A percentile compares a stretch with the other conserved stretches of the same genome.
phyloP scores from a whole-genome alignment of 92 coral and sea anemone genomes.

The Ricordea florida region DNA sequence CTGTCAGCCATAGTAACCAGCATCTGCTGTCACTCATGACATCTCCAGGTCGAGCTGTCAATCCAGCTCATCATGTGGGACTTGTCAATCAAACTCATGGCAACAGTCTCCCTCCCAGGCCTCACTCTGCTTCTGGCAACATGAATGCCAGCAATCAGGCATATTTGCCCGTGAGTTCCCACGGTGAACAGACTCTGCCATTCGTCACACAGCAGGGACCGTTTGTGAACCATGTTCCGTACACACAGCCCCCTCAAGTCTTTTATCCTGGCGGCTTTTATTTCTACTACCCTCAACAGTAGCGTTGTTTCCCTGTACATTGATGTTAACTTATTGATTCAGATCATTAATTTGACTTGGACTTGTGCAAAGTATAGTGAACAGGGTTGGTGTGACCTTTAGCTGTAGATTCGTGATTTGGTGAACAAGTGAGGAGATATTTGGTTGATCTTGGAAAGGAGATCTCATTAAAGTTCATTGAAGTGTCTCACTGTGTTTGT shows the following conservation, averaged over 20 bases:
- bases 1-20: slow-evolving; percentile 79
- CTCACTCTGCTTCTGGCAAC: slow-evolving; percentile 93
- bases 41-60: slow-evolving; percentile 66
- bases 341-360: slow-evolving; percentile 12
- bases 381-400: slow-evolving; percentile 6
- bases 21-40: slow-evolving; percentile 87
- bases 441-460: slow-evolving; percentile 21
- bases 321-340: slow-evolving; percentile 34
- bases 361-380: slow-evolving; percentile 23
- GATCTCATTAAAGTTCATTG: slow-evolving; percentile 28
- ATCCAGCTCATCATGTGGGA: slow-evolving; percentile 32
- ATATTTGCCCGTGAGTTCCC: slow-evolving; percentile 68
- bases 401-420: slow-evolving; percentile 17
- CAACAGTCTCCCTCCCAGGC: slow-evolving; percentile 82
- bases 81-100: slow-evolving; percentile 59
- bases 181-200: slow-evolving; percentile 78
- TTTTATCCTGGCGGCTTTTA: slow-evolving; percentile 89
- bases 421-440: slow-evolving; percentile 9
- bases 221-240: slow-evolving; percentile 76
- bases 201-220: slow-evolving; percentile 74
- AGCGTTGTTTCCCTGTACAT: slow-evolving; percentile 13
- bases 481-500: not conserved
- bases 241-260: slow-evolving; percentile 69
- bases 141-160: slow-evolving; percentile 71
- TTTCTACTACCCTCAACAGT: slow-evolving; percentile 92